Conservation (phyloP, 2,797 vertebrate genomes). For the Podargus strigoides region DNA sequence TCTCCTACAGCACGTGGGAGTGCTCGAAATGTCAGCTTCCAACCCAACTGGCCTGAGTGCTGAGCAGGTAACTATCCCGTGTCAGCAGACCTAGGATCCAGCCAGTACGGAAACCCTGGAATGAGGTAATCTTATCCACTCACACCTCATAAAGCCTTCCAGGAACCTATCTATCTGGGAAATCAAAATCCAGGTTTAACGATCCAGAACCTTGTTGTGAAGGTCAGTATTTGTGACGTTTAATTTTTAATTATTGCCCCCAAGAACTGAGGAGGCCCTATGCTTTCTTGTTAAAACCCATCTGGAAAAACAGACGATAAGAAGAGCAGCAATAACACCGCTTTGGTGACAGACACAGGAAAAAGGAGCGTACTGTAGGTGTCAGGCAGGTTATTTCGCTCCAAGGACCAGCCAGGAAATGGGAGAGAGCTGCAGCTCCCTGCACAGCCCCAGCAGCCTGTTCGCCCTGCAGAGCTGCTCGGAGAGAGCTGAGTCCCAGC, state of each 20-base stretch:
- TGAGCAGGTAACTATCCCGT: background rate
- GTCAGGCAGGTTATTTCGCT: background rate
- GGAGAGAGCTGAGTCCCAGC: background rate
- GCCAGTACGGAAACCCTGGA: background rate
- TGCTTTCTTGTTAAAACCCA: background rate
- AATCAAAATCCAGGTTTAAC: background rate
- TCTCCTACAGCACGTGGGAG: background rate
- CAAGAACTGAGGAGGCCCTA: background rate
- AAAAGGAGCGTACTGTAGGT: background rate
- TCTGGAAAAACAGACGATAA: background rate
- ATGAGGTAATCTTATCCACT: conserved; percentile 13
- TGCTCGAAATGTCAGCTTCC: background rate
- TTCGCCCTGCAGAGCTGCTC: background rate
- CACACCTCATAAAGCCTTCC: conserved; percentile 24
- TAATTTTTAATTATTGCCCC: background rate
- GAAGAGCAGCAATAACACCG: background rate
- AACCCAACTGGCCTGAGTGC: background rate
- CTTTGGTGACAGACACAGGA: background rate
- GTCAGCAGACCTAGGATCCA: background rate
- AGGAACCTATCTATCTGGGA: background rate
- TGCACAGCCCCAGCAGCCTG: background rate
- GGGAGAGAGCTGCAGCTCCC: background rate
- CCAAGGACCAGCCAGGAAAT: background rate
- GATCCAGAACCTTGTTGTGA: background rate
- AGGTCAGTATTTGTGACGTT: background rate